phyloP scores from a whole-genome alignment of 2,888 invertebrate genomes.

The Antitype chi region DNA sequence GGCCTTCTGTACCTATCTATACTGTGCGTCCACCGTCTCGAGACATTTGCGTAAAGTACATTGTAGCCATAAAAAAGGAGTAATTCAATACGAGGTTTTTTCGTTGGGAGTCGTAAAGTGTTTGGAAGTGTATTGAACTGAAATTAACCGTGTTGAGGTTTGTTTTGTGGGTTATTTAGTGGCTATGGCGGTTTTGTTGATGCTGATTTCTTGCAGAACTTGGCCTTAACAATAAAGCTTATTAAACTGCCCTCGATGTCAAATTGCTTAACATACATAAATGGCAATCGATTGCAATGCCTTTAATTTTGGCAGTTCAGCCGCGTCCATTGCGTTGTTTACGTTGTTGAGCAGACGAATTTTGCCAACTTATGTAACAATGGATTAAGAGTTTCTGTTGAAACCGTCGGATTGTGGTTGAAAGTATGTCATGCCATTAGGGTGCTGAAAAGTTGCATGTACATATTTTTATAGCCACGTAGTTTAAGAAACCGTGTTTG shows the following conservation, averaged over 20 bases:
- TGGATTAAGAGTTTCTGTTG: neutral
- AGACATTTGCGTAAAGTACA: conserved; percentile 72
- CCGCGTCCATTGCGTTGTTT: no score
- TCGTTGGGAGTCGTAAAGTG: conserved; percentile 47
- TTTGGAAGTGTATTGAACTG: conserved; percentile 60
- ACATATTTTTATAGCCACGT: neutral
- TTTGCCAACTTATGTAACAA: neutral
- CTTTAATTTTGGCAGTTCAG: neutral
- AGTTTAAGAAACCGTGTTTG: neutral
- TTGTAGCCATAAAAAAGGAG: conserved; percentile 71
- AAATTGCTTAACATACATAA: neutral
- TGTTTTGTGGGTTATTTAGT: conserved; percentile 39
- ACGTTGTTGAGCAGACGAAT: neutral
- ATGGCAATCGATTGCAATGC: neutral
- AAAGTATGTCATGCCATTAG: neutral
- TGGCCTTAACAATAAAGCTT: neutral
- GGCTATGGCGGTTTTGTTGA: neutral
- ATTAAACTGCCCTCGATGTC: neutral
- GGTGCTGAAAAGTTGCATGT: neutral
- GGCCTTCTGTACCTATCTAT: neutral
- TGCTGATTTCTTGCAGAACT: neutral
- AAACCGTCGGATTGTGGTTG: neutral
- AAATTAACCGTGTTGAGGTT: conserved; percentile 49
- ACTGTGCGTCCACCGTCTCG: conserved; percentile 29
- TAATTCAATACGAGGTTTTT: conserved; percentile 65